Evolutionary conservation across 2,113 vertebrate genomes (phyloP).

Genomic region (Crypturellus undulatus): DNA sequence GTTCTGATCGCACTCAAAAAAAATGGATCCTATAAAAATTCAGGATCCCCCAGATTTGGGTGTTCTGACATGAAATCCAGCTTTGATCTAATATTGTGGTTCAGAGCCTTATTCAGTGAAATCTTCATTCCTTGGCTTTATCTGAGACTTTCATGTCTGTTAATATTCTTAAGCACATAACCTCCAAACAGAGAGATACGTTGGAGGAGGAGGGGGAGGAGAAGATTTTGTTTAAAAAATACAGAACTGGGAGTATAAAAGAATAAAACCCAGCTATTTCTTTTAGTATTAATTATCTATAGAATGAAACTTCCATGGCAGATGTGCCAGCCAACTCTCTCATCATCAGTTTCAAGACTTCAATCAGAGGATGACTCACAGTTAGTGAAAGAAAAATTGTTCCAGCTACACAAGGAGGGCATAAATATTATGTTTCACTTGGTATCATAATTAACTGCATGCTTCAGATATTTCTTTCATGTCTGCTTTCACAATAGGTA

Average conservation of each 20-base stretch:
- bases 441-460: slow-evolving; percentile 80
- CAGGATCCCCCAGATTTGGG: not conserved
- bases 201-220: not conserved
- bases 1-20: not conserved
- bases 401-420: slow-evolving; percentile 62
- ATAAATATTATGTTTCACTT: slow-evolving; percentile 79
- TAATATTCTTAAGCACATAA: slow-evolving; percentile 39
- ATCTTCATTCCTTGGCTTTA: slow-evolving; percentile 10
- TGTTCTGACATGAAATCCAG: not conserved
- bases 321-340: slow-evolving; percentile 48
- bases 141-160: slow-evolving; percentile 34
- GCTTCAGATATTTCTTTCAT: slow-evolving; percentile 79
- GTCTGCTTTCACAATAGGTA: slow-evolving; percentile 79
- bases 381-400: slow-evolving; percentile 71
- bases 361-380: slow-evolving; percentile 75
- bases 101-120: not conserved
- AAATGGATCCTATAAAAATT: not conserved
- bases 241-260: slow-evolving; percentile 49
- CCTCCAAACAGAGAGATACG: slow-evolving; percentile 19
- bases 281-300: slow-evolving; percentile 63
- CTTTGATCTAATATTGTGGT: not conserved
- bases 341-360: slow-evolving; percentile 70
- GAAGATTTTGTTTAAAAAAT: slow-evolving; percentile 52
- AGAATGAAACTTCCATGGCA: slow-evolving; percentile 23
- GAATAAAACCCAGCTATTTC: slow-evolving; percentile 37